A percentile compares a stretch with the other conserved stretches of the same genome.
phyloP scores from a whole-genome alignment of 2,888 invertebrate genomes.

The Clostera curtula region DNA sequence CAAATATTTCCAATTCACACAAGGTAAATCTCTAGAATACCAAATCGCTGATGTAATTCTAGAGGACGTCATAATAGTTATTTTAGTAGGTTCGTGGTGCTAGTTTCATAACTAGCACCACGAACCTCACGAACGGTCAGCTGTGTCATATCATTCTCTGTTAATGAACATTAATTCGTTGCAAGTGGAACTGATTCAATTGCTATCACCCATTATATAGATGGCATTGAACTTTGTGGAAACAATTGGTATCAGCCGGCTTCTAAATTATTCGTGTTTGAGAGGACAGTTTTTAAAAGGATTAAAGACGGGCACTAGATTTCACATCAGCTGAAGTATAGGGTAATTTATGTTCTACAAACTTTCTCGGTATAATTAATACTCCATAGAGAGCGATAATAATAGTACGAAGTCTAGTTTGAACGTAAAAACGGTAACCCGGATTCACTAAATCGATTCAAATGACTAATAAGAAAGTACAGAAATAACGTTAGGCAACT shows the following conservation, averaged over 20 bases:
- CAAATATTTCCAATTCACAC: too few relatives aligned
- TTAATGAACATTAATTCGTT: slow-evolving; percentile 68
- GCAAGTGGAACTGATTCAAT: slow-evolving; percentile 74
- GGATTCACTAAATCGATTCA: too few relatives aligned
- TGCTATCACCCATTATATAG: slow-evolving; percentile 61
- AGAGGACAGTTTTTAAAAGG: slow-evolving; percentile 23
- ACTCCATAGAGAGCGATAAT: too few relatives aligned
- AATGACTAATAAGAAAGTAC: too few relatives aligned
- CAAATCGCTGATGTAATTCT: slow-evolving; percentile 43
- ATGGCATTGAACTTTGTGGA: slow-evolving; percentile 65
- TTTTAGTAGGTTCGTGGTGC: slow-evolving; percentile 29
- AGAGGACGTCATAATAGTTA: slow-evolving; percentile 39
- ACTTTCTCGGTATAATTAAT: too few relatives aligned
- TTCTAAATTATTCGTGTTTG: slow-evolving; percentile 25
- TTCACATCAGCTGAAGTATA: too few relatives aligned
- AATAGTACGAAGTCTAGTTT: too few relatives aligned
- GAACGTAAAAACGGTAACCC: too few relatives aligned
- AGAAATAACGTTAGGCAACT: too few relatives aligned
- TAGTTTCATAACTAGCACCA: slow-evolving; percentile 31
- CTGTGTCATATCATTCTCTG: slow-evolving; percentile 45
- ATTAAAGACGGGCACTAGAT: too few relatives aligned
- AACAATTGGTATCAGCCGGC: slow-evolving; percentile 43
- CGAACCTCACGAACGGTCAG: slow-evolving; percentile 35
- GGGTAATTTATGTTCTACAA: too few relatives aligned
- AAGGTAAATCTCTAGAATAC: too few relatives aligned